Evolutionary conservation across 2,113 vertebrate genomes (phyloP).

Genomic region (Morphnarchus princeps): DNA sequence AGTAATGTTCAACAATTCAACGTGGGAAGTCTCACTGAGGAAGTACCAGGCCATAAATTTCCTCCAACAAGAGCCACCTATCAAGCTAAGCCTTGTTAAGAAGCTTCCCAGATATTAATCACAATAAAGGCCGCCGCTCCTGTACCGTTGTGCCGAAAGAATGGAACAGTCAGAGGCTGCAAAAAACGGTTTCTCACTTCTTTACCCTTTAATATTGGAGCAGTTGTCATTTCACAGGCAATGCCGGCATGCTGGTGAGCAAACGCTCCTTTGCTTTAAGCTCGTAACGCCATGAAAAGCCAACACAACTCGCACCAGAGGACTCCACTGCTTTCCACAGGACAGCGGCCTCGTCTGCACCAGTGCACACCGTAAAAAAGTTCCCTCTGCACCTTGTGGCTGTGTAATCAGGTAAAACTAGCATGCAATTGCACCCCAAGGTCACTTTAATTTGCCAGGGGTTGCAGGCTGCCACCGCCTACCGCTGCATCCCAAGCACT

Average conservation of each 20-base stretch:
- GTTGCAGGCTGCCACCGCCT: neutral
- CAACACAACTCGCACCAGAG: fast-evolving
- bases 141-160: neutral
- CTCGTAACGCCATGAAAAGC: fast-evolving
- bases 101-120: conserved; percentile 66
- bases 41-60: conserved; percentile 80
- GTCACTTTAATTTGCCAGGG: neutral
- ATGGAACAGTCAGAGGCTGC: neutral
- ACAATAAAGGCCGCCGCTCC: conserved; percentile 27
- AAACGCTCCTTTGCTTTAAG: neutral
- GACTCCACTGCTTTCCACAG: neutral
- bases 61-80: conserved; percentile 73
- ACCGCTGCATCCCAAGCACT: fast-evolving
- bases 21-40: conserved; percentile 80
- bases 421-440: fast-evolving
- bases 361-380: neutral
- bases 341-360: neutral
- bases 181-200: neutral
- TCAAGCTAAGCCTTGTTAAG: conserved; percentile 64
- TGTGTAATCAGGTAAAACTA: neutral
- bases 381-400: neutral
- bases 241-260: neutral
- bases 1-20: conserved; percentile 74
- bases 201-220: neutral
- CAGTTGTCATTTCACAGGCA: neutral